Evolutionary conservation across 2,888 invertebrate species (phyloP).

Genomic region (Lochmaea crataegi): DNA sequence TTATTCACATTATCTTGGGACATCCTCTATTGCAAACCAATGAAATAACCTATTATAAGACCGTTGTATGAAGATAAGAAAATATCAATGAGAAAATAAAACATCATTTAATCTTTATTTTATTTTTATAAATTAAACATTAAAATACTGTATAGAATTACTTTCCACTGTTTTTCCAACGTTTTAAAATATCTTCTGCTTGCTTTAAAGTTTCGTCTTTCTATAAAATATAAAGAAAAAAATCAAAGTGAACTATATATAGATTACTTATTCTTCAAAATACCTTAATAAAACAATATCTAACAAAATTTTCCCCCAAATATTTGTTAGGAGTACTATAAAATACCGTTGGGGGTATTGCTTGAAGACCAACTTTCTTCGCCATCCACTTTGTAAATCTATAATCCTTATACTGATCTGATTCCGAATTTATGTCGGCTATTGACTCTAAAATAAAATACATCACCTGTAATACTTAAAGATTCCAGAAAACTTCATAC

Average conservation of each 20-base stretch:
- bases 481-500: too few relatives aligned
- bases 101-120: not conserved
- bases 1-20: too few relatives aligned
- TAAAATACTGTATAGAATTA: not conserved
- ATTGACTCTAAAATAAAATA: constrained; percentile 68
- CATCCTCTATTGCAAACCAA: too few relatives aligned
- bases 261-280: not conserved
- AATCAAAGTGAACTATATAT: not conserved
- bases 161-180: constrained; percentile 66
- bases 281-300: constrained; percentile 96
- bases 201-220: constrained; percentile 79
- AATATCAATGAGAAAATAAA: not conserved
- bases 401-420: constrained; percentile 84
- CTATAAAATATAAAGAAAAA: constrained; percentile 65
- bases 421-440: constrained; percentile 76
- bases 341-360: constrained; percentile 95
- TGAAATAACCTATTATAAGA: too few relatives aligned
- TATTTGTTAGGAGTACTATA: constrained; percentile 83
- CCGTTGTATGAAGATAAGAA: too few relatives aligned
- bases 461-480: too few relatives aligned
- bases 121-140: not conserved
- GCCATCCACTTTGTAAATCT: constrained; percentile 96
- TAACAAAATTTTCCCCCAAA: constrained; percentile 85
- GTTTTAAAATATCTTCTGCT: constrained; percentile 73
- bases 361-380: constrained; percentile 89